Evolutionary conservation across 1,140 invertebrate genomes (phyloP), one percentile per base, ranked within the genome.

Genomic region (Linepithema humile): DNA sequence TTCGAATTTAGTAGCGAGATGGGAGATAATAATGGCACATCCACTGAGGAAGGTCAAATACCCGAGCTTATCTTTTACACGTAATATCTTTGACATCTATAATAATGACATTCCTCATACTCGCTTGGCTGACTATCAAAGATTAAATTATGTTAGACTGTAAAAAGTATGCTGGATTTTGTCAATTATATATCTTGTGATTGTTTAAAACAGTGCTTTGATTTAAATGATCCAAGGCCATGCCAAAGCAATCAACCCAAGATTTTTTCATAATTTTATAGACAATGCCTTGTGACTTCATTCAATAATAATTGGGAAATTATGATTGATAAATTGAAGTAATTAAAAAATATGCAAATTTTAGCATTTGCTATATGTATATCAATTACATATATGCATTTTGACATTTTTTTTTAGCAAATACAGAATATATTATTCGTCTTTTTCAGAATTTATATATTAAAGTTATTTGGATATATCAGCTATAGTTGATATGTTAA

Each of bases 1-100:
- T 98, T 98, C 92, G 96, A 97, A 92, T 98, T 98, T 93, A 97
- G 96, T 1, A 98, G 97, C 91, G 97, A 97, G 15, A 96, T 97
- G 23, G 97, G 97, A 26, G 98, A 98, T 91, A 98, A 98, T 92
- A 98, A 98, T 93, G 98, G 98, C 12, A 98, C 98, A 0, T 97
- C 97, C 3, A 97, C 98, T 0, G 98, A 98, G 91, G 97, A 98
- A 93, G 98, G 98, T 78, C 98, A 98, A 94, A 98, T 98, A 89
- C 98, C 98, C 10, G 97, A 98, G 93, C 97, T 98, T 67, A 97
- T 98, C 84, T 98, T 98, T 93, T 98, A 96, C 89, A 95, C 95
- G 74, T 96, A 89, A 89, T 78, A 64, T 85, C 26, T 64, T 38
- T 74, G 38, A 60, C 59, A 48, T 84, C 60, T 78, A 64, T 82